Conservation (phyloP, 2,113 vertebrate species). For the Perca fluviatilis region DNA sequence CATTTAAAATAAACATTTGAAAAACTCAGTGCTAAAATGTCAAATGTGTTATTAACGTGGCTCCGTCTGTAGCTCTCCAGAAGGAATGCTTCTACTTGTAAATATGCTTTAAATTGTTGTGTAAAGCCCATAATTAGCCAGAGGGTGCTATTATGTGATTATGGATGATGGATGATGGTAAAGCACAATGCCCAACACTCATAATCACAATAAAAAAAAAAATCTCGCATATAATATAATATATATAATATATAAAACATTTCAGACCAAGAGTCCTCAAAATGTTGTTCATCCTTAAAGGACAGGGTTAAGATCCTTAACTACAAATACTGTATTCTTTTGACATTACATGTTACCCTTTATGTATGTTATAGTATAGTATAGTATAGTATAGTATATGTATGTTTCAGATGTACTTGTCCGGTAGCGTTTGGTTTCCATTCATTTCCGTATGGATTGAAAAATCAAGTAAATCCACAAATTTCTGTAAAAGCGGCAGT, state of each 20-base stretch:
- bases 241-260: slow-evolving; percentile 16
- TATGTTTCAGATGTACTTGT: background rate
- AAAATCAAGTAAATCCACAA: background rate
- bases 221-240: background rate
- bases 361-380: background rate
- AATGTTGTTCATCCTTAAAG: background rate
- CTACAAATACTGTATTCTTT: background rate
- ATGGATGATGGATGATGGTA: slow-evolving; percentile 5
- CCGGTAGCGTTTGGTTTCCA: background rate
- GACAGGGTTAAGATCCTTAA: background rate
- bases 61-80: slow-evolving; percentile 15
- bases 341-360: background rate
- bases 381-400: background rate
- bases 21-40: slow-evolving; percentile 12
- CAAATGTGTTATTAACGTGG: slow-evolving; percentile 5
- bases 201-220: background rate
- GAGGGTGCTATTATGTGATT: slow-evolving; percentile 24
- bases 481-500: too few relatives aligned
- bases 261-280: background rate
- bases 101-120: slow-evolving; percentile 36
- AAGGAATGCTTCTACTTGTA: slow-evolving; percentile 20
- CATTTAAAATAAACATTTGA: background rate
- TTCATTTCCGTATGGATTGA: background rate
- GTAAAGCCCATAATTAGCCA: slow-evolving; percentile 40
- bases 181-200: slow-evolving; percentile 14